These are phyloP conservation scores for Drosophila buzzatii DNA, from an alignment of 2,888 invertebrate species.

Conservation along the genomic window DNA sequence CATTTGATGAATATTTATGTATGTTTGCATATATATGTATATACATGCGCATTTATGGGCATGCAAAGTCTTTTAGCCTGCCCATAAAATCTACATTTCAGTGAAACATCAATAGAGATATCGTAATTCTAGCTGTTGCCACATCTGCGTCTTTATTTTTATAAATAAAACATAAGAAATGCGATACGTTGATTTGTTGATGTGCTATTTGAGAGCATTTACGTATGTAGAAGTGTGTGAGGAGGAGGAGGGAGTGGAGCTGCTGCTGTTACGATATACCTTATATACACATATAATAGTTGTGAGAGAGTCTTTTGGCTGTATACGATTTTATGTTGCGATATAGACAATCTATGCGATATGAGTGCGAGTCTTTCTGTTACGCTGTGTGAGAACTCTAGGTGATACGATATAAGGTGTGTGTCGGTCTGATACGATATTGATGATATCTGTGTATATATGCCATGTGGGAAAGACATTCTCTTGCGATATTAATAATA, in stretches of 20 bases:
- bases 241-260: no score
- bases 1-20: background rate
- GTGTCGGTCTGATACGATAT: no score
- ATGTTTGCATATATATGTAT: no score
- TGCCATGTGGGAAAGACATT: no score
- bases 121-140: background rate
- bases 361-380: background rate
- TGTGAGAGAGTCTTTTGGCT: no score
- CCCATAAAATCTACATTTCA: background rate
- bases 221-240: background rate
- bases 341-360: background rate
- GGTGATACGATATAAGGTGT: background rate
- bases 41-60: background rate
- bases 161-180: background rate
- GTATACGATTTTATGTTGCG: no score
- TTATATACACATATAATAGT: background rate
- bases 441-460: background rate
- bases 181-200: background rate
- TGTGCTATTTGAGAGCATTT: background rate
- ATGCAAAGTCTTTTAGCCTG: background rate
- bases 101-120: background rate
- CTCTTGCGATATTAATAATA: background rate
- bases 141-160: background rate
- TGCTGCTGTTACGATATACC: background rate
- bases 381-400: no score